Evolutionary conservation across 2,797 vertebrate genomes (phyloP).

Genomic region (Spheniscus humboldti): DNA sequence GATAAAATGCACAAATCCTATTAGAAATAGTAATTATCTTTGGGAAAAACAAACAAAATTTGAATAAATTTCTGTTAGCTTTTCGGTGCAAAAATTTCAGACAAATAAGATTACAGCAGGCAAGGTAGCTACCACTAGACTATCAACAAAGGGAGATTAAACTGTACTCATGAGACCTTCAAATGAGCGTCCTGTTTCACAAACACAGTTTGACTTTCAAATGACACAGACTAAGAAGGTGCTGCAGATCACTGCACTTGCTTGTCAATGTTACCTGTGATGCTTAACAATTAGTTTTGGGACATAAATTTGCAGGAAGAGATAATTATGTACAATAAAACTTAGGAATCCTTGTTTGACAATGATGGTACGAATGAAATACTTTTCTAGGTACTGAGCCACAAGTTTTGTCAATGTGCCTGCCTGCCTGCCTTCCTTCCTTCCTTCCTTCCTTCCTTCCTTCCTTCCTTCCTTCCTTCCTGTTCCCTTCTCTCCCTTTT

Average conservation of each 20-base stretch:
- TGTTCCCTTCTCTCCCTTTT: neutral
- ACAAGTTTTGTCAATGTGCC: neutral
- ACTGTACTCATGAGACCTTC: neutral
- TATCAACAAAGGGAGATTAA: neutral
- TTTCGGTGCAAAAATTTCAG: neutral
- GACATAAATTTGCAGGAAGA: neutral
- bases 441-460: neutral
- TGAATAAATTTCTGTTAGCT: neutral
- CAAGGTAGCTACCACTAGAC: neutral
- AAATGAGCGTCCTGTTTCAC: neutral
- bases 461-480: neutral
- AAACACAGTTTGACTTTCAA: slow-evolving; percentile 4
- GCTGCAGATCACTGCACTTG: neutral
- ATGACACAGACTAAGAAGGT: neutral
- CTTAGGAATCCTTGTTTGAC: neutral
- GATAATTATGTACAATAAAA: neutral
- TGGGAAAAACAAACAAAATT: neutral
- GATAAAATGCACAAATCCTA: neutral
- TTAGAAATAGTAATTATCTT: neutral
- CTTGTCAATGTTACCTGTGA: neutral
- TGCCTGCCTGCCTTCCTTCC: neutral
- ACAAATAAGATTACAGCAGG: neutral
- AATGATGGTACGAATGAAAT: neutral
- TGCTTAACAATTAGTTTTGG: neutral
- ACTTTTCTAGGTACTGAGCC: neutral